Base-by-base conservation (phyloP, 92 coral and sea anemone species). In the Epizoanthus rinbou region DNA sequence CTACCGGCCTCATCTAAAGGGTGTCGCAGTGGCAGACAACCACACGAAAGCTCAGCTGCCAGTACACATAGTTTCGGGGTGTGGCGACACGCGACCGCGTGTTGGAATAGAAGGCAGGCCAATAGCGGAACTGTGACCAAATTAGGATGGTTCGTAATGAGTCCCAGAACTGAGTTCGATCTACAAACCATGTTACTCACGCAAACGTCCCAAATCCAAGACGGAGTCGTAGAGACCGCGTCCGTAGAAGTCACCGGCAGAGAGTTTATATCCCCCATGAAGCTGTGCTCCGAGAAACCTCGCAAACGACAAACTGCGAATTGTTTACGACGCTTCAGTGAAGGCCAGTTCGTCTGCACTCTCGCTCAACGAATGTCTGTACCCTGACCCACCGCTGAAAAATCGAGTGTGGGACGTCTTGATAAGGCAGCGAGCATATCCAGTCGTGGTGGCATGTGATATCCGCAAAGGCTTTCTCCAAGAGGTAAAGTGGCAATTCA, bases 281-380 rank as follows among this genome's bases (percentile, higher is more conserved):
- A 54, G 25, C 69, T 64, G 76, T 73, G 39, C 63, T 83, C 3
- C 59, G 73, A 24, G 59, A 72, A 47, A 56, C 81, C 18, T 57
- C 86, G 45, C 39, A 84, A 74, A 73, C 82, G 23, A 84, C 87
- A 0, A 84, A 84, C 59, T 74, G 87, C 31, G 62, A 67, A 65
- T 80, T 11, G 85, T 80, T 62, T 80, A 64, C 24, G 85, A 80
- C 76, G 64, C 85, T 74, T 65, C 85, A 10, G 85, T 75, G 41
- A 73, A 81, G 31, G 87, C 73, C 19, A 84, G 80, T 13, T 81
- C 82, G 1, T 43, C 60, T 6, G n/a, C 74, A 23, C 87, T 74
- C 6, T 84, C 87, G 10, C 73, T 84, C 15, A 84, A 84, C 10
- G 82, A 84, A 6, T 84, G 82, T 45, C 37, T 73, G 82, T 60